Evolutionary conservation across 2,113 vertebrate species (phyloP), one percentile per base, ranked within the genome.

Genomic region (Oryzias woworae): DNA sequence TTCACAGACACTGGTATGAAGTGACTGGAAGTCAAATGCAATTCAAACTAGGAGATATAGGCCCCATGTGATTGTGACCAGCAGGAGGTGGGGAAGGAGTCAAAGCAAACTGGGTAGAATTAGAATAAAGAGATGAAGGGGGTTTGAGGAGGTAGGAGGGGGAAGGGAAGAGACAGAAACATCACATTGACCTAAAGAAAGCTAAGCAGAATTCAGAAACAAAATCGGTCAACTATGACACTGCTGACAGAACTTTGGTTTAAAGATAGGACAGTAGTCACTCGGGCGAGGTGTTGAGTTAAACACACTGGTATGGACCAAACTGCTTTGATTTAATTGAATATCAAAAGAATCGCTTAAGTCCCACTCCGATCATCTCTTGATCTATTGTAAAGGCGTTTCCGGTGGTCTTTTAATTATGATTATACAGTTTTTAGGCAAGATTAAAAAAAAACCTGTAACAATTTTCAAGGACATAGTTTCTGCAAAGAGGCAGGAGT

Each of bases 71-170:
- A 71, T 66, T 54, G 58, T 61, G 24, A 48, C 61, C 58, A 0
- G 8, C 53, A 69, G 58, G 53, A 63, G 52, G 52, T 47, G 60
- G 59, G 66, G 74, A 69, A 74, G 78, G 72, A 74, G 69, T 75
- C 73, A 53, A 18, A 36, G 64, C 73, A 64, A 53, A 63, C 13
- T 46, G 28, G 50, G 57, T 22, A 20, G 70, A 75, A 80, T 75
- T 56, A 54, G 65, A 50, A 75, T 50, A 42, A 61, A 42, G 45
- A 70, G 41, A 46, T 59, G 55, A 43, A 52, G 41, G 49, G 51
- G 67, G 70, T 36, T 36, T 36, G 36, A 46, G 58, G 48, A 68
- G 36, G 24, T 14, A 43, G 66, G 52, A 64, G 66, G 72, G 62
- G 62, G 65, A 69, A 48, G 64, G 57, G 49, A 44, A 36, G 41